phyloP scores from a whole-genome alignment of 1,140 invertebrate genomes.

The Lasioglossum baleicum region DNA sequence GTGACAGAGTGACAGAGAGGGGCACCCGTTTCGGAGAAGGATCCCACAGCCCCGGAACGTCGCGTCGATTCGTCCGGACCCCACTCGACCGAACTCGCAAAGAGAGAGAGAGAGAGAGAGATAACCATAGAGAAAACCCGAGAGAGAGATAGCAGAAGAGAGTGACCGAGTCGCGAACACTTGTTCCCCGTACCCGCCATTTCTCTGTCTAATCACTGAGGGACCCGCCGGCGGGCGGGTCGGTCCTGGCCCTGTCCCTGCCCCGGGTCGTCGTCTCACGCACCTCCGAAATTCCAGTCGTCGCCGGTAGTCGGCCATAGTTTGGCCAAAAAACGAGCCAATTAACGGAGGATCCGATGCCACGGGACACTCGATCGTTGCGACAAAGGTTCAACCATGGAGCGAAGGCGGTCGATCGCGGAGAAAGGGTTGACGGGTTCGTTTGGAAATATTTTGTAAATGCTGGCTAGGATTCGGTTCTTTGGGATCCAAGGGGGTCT shows the following conservation, averaged over 20 bases:
- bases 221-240: conserved; percentile 27
- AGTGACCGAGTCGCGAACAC: conserved; percentile 14
- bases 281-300: background rate
- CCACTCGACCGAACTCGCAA: background rate
- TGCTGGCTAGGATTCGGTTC: background rate
- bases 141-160: no score
- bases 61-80: conserved; percentile 4
- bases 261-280: background rate
- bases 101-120: background rate
- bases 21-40: background rate
- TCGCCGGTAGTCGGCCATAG: conserved; percentile 2
- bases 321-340: background rate
- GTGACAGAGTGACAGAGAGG: background rate
- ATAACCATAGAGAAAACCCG: no score
- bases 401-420: no score
- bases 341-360: background rate
- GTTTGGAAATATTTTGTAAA: no score
- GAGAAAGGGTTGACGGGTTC: no score
- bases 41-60: background rate
- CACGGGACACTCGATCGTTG: background rate
- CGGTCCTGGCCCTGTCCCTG: no score
- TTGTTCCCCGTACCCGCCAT: conserved; percentile 53
- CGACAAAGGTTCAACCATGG: no score
- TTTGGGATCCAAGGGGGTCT: background rate
- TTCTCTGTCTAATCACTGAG: conserved; percentile 58